These are phyloP conservation scores for Prionailurus viverrinus DNA, from an alignment of 2,113 vertebrate genomes.

Conservation along the genomic window DNA sequence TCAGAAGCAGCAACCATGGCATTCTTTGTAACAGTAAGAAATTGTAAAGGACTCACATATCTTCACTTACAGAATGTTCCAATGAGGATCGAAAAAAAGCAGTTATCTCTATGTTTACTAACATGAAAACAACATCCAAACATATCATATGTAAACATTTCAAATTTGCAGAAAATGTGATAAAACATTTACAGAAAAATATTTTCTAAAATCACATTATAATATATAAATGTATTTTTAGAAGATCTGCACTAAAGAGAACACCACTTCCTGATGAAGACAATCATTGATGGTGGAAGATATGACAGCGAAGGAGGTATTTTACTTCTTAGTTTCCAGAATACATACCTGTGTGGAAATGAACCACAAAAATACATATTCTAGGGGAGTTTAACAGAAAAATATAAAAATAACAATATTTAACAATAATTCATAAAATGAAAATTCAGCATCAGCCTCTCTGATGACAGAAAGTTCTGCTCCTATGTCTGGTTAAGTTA, in stretches of 20 bases:
- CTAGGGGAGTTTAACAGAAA: neutral
- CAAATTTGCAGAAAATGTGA: neutral
- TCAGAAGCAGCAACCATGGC: neutral
- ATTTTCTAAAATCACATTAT: neutral
- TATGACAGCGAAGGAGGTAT: neutral
- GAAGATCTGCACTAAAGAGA: neutral
- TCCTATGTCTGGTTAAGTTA: neutral
- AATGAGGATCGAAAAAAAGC: too few relatives aligned
- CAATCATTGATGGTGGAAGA: neutral
- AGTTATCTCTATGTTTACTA: too few relatives aligned
- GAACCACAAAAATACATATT: neutral
- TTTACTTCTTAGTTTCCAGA: neutral
- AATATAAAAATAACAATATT: neutral
- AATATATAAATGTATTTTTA: neutral
- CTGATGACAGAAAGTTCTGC: neutral
- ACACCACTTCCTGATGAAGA: neutral
- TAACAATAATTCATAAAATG: neutral
- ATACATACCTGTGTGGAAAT: neutral
- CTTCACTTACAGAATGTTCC: too few relatives aligned
- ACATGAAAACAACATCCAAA: too few relatives aligned
- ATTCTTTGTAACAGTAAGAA: neutral
- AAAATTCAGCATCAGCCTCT: neutral
- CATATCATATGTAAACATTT: too few relatives aligned
- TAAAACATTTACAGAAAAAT: neutral
- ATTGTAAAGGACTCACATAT: too few relatives aligned